Percentiles rank a stretch among this genome's conserved stretches.
Evolutionary conservation across 2,888 invertebrate species (phyloP).

Genomic region (Agrochola lychnidis): DNA sequence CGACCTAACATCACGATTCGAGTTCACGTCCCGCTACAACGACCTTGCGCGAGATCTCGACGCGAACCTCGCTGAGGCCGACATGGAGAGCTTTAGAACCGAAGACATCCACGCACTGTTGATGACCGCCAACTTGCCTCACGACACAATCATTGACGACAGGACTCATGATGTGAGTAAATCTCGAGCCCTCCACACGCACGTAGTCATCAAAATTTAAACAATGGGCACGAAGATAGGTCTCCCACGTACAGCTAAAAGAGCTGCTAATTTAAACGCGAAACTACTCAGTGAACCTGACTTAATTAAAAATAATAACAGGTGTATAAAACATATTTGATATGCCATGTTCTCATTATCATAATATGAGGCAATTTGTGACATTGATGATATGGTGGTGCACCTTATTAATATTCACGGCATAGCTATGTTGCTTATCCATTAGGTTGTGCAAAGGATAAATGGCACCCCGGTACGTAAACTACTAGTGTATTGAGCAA

Average conservation of each 20-base stretch:
- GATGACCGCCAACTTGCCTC: constrained; percentile 93
- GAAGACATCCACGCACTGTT: constrained; percentile 97
- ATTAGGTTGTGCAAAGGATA: constrained; percentile 47
- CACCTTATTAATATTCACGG: constrained; percentile 49
- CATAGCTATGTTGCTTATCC: constrained; percentile 34
- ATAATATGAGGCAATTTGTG: constrained; percentile 47
- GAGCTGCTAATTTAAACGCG: not conserved
- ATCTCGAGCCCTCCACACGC: not conserved
- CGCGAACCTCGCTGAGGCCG: constrained; percentile 97
- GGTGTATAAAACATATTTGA: constrained; percentile 10
- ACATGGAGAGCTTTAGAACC: constrained; percentile 98
- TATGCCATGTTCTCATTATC: constrained; percentile 30
- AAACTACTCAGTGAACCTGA: not conserved
- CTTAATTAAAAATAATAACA: constrained; percentile 1
- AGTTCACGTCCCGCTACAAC: constrained; percentile 93
- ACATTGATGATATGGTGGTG: constrained; percentile 43
- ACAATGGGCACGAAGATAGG: not conserved
- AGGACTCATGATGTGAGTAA: constrained; percentile 88
- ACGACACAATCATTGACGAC: constrained; percentile 90
- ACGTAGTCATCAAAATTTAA: not conserved
- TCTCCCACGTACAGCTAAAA: not conserved
- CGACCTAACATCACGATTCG: constrained; percentile 89
- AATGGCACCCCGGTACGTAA: constrained; percentile 17
- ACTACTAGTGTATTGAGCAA: constrained; percentile 22
- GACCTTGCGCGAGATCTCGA: constrained; percentile 96